Base-by-base conservation (phyloP, 2,888 invertebrate species). In the Yponomeuta sedellus region DNA sequence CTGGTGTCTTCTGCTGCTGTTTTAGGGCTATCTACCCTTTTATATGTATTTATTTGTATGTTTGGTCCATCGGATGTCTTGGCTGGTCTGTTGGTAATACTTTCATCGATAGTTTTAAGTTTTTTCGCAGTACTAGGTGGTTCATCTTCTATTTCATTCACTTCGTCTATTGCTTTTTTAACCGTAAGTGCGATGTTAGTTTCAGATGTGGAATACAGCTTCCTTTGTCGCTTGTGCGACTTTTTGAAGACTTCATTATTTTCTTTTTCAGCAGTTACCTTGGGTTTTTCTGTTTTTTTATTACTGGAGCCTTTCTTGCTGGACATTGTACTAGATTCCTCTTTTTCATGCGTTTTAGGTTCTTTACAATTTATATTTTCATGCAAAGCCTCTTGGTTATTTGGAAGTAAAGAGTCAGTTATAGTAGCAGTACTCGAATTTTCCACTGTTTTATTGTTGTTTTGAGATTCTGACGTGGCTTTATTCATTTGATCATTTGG, bases 311-410 rank as follows among this genome's bases (percentile, higher is more conserved):
- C 25, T 59, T 12, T 19, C 2, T 25, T 20, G 22, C 10, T 25
- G 12, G 25, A 12, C 10, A 25, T 59, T 59, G 25, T 25, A 59
- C 25, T 12, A 4, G 22, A 20, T 10, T 59, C 20, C 59, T 19
- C 25, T 20, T 19, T 20, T 59, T 59, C 59, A 20, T 59, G 25
- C 19, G 19, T 58, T 59, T 8, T 59, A 59, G 25, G 20, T 52
- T 52, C 44, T 52, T 52, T 52, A 16, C 0, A 10, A 5, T 3
- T 16, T 52, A 71, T 6, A 62, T 25, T 67, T 5, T 12, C 6
- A 63, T 75, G 72, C 11, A 86, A 71, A 56, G 73, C 85, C 76
- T 91, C 90, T 72, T 85, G 90, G 71, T 91, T 91, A 70, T 85
- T 87, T 22, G 90, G 90, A 56, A 90, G 75, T 28, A 79, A 72